Percentiles rank a stretch among this genome's conserved stretches.
These are phyloP conservation scores for Tanytarsus gracilentus DNA, from an alignment of 2,888 invertebrate species.

Conservation along the genomic window DNA sequence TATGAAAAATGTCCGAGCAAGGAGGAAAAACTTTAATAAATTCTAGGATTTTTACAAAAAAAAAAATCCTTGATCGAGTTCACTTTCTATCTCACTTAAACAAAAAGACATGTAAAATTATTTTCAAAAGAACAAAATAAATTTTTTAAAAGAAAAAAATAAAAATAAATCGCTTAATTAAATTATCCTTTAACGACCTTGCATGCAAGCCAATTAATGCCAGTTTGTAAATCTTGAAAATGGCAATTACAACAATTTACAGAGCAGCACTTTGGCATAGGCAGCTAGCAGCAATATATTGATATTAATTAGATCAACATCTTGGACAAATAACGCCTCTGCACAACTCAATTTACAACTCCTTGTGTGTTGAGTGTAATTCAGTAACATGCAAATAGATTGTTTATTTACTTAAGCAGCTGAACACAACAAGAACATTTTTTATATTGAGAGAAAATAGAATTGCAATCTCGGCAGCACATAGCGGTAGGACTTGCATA, in stretches of 20 bases:
- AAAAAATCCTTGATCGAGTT: too few relatives aligned
- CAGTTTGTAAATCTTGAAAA: slow-evolving; percentile 5
- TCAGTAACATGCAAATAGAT: slow-evolving; percentile 25
- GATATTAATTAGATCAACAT: slow-evolving; percentile 6
- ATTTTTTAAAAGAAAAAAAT: too few relatives aligned
- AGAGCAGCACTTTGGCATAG: not conserved
- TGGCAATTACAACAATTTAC: not conserved
- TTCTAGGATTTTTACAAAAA: too few relatives aligned
- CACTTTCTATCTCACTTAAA: too few relatives aligned
- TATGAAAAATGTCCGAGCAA: too few relatives aligned
- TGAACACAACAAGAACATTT: slow-evolving; percentile 3
- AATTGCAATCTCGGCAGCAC: not conserved
- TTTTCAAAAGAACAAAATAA: too few relatives aligned
- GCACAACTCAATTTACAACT: not conserved
- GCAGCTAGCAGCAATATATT: not conserved
- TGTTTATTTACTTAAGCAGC: slow-evolving; percentile 19
- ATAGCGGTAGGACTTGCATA: not conserved
- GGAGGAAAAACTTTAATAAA: too few relatives aligned
- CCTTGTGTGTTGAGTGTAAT: slow-evolving; percentile 12
- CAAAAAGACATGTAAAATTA: too few relatives aligned
- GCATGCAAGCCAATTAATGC: slow-evolving; percentile 4
- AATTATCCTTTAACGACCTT: slow-evolving; percentile 11
- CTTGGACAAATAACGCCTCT: slow-evolving; percentile 3
- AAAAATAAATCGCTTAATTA: too few relatives aligned
- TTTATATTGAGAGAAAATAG: not conserved